A percentile compares a stretch with the other conserved stretches of the same genome.
Evolutionary conservation across 2,888 invertebrate genomes (phyloP).

Genomic region (Drosophila heteroneura): DNA sequence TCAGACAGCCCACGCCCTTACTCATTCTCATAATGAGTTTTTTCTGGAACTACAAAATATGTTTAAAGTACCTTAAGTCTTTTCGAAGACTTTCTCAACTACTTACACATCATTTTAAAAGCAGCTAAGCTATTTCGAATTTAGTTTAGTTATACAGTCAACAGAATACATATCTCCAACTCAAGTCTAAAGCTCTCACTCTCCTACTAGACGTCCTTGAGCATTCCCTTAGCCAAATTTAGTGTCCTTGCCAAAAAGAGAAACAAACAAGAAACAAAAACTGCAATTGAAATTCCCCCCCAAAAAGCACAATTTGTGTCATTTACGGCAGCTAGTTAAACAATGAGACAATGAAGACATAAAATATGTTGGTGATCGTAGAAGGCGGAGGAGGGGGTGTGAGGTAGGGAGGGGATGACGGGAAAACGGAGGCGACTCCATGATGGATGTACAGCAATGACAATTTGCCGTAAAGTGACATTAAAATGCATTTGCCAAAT

Average conservation of each 20-base stretch:
- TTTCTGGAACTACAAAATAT: background rate
- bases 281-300: conserved; percentile 32
- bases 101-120: background rate
- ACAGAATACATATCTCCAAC: background rate
- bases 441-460: conserved; percentile 59
- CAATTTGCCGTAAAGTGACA: conserved; percentile 66
- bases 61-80: background rate
- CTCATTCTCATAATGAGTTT: background rate
- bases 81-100: background rate
- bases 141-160: background rate
- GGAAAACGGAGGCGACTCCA: background rate
- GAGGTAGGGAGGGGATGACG: background rate
- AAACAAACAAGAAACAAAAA: background rate
- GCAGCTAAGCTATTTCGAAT: background rate
- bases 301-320: conserved; percentile 25
- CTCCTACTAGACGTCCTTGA: conserved; percentile 8
- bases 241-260: conserved; percentile 38
- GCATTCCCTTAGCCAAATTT: conserved; percentile 14
- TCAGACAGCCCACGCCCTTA: conserved; percentile 19
- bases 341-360: conserved; percentile 56
- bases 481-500: conserved; percentile 74
- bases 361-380: conserved; percentile 4
- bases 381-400: background rate
- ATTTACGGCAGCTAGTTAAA: conserved; percentile 50
- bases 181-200: background rate